Evolutionary conservation across 2,888 invertebrate genomes (phyloP).

Genomic region (Hoplodrina blanda): DNA sequence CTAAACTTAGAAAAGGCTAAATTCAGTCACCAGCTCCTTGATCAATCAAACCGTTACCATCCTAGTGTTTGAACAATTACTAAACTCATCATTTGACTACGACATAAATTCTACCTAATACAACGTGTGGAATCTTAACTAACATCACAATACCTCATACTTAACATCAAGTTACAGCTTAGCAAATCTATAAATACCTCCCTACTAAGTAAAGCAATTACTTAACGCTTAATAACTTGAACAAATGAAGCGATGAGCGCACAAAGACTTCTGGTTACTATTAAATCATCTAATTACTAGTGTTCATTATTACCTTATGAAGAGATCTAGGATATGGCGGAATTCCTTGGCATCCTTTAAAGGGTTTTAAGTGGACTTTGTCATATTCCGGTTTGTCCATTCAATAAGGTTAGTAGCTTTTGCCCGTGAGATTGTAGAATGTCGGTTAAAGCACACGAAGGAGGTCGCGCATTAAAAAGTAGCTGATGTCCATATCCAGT

Average conservation of each 20-base stretch:
- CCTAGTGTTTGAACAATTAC: too few relatives aligned
- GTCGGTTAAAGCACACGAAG: too few relatives aligned
- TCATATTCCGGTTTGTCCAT: slow-evolving; percentile 8
- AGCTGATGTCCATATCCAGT: too few relatives aligned
- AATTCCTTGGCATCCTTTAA: slow-evolving; percentile 18
- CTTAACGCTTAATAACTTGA: slow-evolving; percentile 29
- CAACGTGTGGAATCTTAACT: too few relatives aligned
- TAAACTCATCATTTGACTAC: too few relatives aligned
- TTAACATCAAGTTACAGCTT: background rate
- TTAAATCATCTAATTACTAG: slow-evolving; percentile 40
- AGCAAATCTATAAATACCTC: slow-evolving; percentile 6
- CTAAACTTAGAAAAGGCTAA: too few relatives aligned
- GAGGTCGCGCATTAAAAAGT: too few relatives aligned
- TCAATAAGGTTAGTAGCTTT: background rate
- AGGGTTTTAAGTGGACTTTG: background rate
- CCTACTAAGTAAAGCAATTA: background rate
- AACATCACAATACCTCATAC: background rate
- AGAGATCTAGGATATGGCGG: slow-evolving; percentile 2
- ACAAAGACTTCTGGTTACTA: slow-evolving; percentile 41
- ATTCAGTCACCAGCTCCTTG: too few relatives aligned
- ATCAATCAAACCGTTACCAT: too few relatives aligned
- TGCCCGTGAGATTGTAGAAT: too few relatives aligned
- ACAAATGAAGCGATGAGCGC: slow-evolving; percentile 49
- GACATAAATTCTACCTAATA: too few relatives aligned
- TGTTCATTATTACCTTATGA: slow-evolving; percentile 18